Evolutionary conservation across 2,113 vertebrate genomes (phyloP).

Genomic region (Takifugu flavidus): DNA sequence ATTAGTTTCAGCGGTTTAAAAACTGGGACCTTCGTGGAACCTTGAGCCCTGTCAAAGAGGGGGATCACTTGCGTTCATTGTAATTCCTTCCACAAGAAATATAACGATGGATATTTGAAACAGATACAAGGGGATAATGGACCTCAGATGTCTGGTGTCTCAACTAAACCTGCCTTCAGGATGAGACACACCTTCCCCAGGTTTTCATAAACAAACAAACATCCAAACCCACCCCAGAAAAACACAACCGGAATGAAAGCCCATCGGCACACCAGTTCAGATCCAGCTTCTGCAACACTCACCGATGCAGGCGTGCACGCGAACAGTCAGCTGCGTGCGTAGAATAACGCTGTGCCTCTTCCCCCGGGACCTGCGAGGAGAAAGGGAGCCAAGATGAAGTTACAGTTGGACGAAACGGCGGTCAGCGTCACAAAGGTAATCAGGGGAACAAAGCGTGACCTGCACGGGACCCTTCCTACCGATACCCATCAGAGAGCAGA

Average conservation of each 20-base stretch:
- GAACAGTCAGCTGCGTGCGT: constrained; percentile 89
- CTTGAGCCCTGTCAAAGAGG: no score
- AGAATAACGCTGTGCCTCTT: constrained; percentile 94
- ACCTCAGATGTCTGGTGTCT: no score
- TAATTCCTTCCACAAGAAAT: no score
- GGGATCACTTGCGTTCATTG: no score
- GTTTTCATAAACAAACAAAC: no score
- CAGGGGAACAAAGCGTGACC: constrained; percentile 15
- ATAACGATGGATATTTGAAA: no score
- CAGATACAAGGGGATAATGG: no score
- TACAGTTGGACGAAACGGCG: not conserved
- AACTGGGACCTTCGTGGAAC: not conserved
- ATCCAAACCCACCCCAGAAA: no score
- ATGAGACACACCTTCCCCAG: not conserved
- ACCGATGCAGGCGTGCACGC: constrained; percentile 95
- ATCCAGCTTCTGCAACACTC: constrained; percentile 64
- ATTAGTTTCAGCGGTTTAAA: not conserved
- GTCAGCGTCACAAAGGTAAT: constrained; percentile 9
- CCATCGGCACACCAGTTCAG: no score
- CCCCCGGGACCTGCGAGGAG: constrained; percentile 74
- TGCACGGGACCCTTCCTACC: constrained; percentile 32
- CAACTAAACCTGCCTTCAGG: not conserved
- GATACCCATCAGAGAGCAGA: constrained; percentile 60
- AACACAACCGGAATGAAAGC: no score
- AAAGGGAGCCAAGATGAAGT: not conserved